Conservation (phyloP, 2,113 vertebrate species). For the Anguilla japonica region DNA sequence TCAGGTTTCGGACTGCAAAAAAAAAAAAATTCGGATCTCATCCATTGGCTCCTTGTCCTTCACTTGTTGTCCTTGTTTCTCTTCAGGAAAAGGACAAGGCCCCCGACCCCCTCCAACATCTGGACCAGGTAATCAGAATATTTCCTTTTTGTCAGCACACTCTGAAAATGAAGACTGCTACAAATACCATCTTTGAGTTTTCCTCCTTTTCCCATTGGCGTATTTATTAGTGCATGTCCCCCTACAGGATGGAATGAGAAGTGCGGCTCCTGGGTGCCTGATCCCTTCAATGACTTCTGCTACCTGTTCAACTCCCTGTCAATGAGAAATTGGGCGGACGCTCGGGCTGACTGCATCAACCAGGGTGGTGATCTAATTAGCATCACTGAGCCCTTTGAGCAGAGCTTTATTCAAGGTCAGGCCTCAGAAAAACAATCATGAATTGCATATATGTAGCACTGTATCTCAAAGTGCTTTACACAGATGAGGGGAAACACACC, state of each 20-base stretch:
- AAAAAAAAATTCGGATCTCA: too few species aligned
- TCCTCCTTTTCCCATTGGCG: not conserved
- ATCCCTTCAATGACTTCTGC: conserved; percentile 73
- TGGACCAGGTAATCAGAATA: conserved; percentile 62
- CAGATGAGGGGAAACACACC: too few species aligned
- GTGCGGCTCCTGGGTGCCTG: conserved; percentile 67
- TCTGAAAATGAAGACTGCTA: not conserved
- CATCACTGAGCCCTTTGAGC: conserved; percentile 68
- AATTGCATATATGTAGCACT: not conserved
- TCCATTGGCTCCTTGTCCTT: not conserved
- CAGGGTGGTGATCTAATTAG: conserved; percentile 72
- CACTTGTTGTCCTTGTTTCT: not conserved
- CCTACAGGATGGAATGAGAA: conserved; percentile 70
- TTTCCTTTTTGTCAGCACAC: not conserved
- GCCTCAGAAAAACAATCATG: not conserved
- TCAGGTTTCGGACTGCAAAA: too few species aligned
- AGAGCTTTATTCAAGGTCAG: conserved; percentile 68
- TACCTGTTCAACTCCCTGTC: conserved; percentile 70
- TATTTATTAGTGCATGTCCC: not conserved
- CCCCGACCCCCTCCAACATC: conserved; percentile 69
- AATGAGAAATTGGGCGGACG: conserved; percentile 66
- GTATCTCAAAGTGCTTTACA: not conserved
- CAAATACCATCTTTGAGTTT: not conserved
- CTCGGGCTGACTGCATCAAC: conserved; percentile 69
- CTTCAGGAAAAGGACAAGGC: conserved; percentile 66